Percentiles rank a stretch among this genome's conserved stretches.
Conservation (phyloP, 1,140 invertebrate species). For the Drosophila paulistorum region DNA sequence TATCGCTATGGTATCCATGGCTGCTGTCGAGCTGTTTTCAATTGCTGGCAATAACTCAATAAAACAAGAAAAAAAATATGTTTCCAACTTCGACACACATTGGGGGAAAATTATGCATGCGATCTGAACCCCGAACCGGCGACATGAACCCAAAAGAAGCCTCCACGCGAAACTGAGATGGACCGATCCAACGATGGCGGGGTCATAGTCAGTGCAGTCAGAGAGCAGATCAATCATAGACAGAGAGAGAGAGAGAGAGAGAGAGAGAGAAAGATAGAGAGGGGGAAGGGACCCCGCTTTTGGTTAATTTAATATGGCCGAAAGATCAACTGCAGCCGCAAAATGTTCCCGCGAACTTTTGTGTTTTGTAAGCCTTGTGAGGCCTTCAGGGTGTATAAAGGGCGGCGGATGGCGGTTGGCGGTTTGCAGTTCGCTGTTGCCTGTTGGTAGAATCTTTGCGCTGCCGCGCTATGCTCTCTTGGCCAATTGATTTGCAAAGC, state of each 20-base stretch:
- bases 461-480: slow-evolving; percentile 53
- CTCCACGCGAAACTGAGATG: slow-evolving; percentile 34
- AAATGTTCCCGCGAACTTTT: slow-evolving; percentile 77
- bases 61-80: slow-evolving; percentile 45
- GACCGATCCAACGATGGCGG: slow-evolving; percentile 24
- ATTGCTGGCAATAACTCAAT: slow-evolving; percentile 80
- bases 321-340: slow-evolving; percentile 71
- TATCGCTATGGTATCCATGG: slow-evolving; percentile 7
- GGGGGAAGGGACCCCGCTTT: slow-evolving; percentile 40
- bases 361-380: slow-evolving; percentile 48
- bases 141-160: slow-evolving; percentile 45
- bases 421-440: slow-evolving; percentile 36
- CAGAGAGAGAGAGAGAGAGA: too few species aligned
- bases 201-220: slow-evolving; percentile 35
- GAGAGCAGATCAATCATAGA: slow-evolving; percentile 74
- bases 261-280: too few species aligned
- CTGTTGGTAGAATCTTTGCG: slow-evolving; percentile 26
- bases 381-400: neutral
- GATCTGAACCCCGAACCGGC: slow-evolving; percentile 56
- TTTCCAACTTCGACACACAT: slow-evolving; percentile 69
- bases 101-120: slow-evolving; percentile 70
- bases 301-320: slow-evolving; percentile 82
- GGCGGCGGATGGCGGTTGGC: slow-evolving; percentile 21
- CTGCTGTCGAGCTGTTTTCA: slow-evolving; percentile 55
- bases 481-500: slow-evolving; percentile 75